Percentiles rank a stretch among this genome's conserved stretches.
Evolutionary conservation across 2,113 vertebrate genomes (phyloP).

Genomic region (Lepus americanus): DNA sequence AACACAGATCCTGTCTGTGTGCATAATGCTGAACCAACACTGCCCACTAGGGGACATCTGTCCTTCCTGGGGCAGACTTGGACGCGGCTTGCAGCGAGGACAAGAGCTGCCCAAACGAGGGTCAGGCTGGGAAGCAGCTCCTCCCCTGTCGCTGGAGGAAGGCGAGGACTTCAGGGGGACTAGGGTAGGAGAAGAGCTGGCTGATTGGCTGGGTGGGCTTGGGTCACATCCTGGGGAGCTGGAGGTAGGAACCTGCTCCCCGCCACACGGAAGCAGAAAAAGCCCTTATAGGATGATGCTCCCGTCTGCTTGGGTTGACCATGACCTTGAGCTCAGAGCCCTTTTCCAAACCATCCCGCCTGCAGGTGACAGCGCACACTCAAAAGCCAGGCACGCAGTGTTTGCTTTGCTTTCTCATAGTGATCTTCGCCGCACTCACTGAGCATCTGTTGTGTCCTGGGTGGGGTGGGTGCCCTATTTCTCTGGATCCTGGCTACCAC

Average conservation of each 20-base stretch:
- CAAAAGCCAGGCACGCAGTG: fast-evolving
- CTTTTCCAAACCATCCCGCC: no score
- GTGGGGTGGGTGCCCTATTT: not conserved
- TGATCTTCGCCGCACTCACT: fast-evolving
- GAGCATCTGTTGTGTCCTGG: not conserved
- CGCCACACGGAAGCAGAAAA: not conserved
- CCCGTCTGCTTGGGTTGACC: not conserved
- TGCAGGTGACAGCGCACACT: not conserved
- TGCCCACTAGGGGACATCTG: not conserved
- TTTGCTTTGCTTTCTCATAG: not conserved
- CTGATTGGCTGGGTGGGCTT: not conserved
- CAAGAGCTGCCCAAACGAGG: fast-evolving
- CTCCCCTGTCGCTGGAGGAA: not conserved
- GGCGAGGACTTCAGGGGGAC: not conserved
- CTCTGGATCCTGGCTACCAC: fast-evolving
- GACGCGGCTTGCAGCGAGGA: not conserved
- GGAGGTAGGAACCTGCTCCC: not conserved
- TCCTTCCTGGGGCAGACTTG: not conserved
- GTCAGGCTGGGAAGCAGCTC: fast-evolving
- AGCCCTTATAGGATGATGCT: not conserved
- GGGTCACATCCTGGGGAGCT: not conserved
- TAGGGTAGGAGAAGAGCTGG: not conserved
- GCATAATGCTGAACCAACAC: no score
- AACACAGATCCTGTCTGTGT: fast-evolving
- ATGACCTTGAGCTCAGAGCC: not conserved